Evolutionary conservation across 1,140 invertebrate genomes (phyloP).

Genomic region (Orchesella cincta): DNA sequence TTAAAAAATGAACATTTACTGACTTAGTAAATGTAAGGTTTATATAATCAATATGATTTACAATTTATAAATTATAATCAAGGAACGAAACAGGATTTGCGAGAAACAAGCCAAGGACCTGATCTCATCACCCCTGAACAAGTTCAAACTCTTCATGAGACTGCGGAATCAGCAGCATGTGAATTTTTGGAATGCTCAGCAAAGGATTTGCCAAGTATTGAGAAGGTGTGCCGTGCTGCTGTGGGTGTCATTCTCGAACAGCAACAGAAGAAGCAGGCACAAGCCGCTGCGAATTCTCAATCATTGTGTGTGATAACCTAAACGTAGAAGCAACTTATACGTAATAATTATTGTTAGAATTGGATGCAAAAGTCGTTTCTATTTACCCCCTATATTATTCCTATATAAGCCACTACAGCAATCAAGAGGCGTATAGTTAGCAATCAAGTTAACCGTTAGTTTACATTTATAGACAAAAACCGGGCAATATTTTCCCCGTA

Average conservation of each 20-base stretch:
- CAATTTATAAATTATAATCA: background rate
- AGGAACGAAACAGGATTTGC: conserved; percentile 3
- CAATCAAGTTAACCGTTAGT: too few species aligned
- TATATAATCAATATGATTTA: background rate
- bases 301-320: conserved; percentile 5
- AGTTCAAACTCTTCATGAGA: conserved; percentile 21
- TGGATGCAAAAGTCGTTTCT: too few species aligned
- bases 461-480: too few species aligned
- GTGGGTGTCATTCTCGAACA: conserved; percentile 6
- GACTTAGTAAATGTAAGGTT: background rate
- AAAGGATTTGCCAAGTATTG: conserved; percentile 13
- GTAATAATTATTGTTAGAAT: too few species aligned
- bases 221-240: background rate
- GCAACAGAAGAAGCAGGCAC: background rate
- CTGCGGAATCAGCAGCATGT: background rate
- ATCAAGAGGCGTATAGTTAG: too few species aligned
- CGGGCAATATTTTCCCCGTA: too few species aligned
- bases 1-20: background rate
- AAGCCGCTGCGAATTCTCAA: background rate
- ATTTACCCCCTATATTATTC: too few species aligned
- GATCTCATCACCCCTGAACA: conserved; percentile 24
- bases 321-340: too few species aligned
- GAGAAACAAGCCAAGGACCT: background rate
- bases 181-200: conserved; percentile 22
- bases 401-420: too few species aligned